These are phyloP conservation scores for Doryteuthis pealeii DNA, from an alignment of 1,140 invertebrate species.

Conservation along the genomic window DNA sequence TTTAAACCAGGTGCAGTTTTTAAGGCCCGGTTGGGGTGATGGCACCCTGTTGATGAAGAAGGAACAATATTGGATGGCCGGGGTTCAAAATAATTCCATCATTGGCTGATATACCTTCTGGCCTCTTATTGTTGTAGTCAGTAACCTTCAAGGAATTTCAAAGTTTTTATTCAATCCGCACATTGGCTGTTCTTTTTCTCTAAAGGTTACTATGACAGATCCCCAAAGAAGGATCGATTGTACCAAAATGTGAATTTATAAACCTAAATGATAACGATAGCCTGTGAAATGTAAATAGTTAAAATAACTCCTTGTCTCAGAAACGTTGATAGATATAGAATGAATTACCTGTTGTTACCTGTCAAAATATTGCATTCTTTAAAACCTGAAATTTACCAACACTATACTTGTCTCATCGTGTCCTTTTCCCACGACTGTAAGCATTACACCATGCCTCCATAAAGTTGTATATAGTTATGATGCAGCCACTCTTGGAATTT, in stretches of 20 bases:
- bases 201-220: background rate
- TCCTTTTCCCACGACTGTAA: too few relatives aligned
- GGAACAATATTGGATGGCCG: slow-evolving; percentile 49
- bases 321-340: too few relatives aligned
- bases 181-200: background rate
- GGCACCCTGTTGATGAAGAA: slow-evolving; percentile 61
- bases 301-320: too few relatives aligned
- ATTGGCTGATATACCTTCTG: background rate
- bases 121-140: background rate
- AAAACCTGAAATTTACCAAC: too few relatives aligned
- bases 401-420: too few relatives aligned
- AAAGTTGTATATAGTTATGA: too few relatives aligned
- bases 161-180: background rate
- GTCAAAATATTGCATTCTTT: too few relatives aligned
- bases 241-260: background rate
- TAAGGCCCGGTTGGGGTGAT: slow-evolving; percentile 52
- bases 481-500: too few relatives aligned
- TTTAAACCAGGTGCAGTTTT: slow-evolving; percentile 60
- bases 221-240: background rate
- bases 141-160: background rate
- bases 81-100: background rate
- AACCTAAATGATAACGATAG: background rate
- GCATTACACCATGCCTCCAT: too few relatives aligned
- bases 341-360: too few relatives aligned
- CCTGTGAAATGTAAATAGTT: too few relatives aligned